A percentile compares a stretch with the other conserved stretches of the same genome.
phyloP scores from a whole-genome alignment of 2,113 vertebrate species.

The Sardina pilchardus region DNA sequence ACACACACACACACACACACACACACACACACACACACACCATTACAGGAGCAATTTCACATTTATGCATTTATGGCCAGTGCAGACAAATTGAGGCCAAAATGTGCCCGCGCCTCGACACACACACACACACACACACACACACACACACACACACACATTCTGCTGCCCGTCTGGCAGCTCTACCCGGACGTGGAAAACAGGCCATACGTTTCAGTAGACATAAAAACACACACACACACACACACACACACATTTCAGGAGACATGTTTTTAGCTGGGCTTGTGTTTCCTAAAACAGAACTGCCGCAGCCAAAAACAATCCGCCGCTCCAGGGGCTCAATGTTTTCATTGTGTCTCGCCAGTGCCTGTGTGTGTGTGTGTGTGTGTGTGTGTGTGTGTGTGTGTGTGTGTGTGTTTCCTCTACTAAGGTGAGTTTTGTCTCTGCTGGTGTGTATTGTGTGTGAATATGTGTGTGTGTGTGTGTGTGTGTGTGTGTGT shows the following conservation, averaged over 20 bases:
- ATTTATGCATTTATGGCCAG: not conserved
- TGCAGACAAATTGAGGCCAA: not conserved
- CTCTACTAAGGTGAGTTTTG: not conserved
- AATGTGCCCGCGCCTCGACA: not conserved
- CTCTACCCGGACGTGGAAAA: no score
- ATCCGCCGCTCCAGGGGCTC: not conserved
- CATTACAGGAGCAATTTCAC: not conserved
- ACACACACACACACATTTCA: no score
- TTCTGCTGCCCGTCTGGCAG: not conserved
- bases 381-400: not conserved
- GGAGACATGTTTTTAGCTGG: not conserved
- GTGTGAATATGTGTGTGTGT: not conserved
- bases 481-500: not conserved
- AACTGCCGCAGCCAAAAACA: not conserved
- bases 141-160: not conserved
- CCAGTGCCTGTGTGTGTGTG: not conserved
- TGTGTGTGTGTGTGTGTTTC: not conserved
- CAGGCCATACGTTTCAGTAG: no score
- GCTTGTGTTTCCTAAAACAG: conserved; percentile 7
- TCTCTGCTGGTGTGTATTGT: not conserved
- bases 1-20: no score
- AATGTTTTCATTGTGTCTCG: conserved; percentile 1
- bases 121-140: not conserved
- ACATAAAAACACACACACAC: no score
- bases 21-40: no score